phyloP scores from a whole-genome alignment of 2,113 vertebrate species.

The Glaucidium brasilianum region DNA sequence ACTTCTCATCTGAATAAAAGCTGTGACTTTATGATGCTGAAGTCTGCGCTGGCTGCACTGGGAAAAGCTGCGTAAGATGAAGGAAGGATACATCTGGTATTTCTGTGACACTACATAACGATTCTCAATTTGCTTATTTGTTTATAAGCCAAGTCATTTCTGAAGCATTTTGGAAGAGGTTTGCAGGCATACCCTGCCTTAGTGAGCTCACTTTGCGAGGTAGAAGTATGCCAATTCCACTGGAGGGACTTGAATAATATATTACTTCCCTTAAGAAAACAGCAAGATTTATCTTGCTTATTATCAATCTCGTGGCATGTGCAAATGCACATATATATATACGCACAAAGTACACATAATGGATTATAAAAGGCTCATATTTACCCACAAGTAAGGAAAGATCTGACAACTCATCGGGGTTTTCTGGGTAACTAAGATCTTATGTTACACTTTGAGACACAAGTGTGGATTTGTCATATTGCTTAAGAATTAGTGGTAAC shows the following conservation, averaged over 20 bases:
- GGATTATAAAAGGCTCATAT: constrained; percentile 50
- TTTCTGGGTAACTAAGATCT: constrained; percentile 47
- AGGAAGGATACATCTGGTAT: not conserved
- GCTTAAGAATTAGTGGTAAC: constrained; percentile 62
- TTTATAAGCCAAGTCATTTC: not conserved
- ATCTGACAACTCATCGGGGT: constrained; percentile 28
- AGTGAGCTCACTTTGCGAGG: not conserved
- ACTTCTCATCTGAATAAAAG: not conserved
- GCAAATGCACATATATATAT: not conserved
- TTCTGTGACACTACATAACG: not conserved
- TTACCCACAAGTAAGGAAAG: constrained; percentile 37
- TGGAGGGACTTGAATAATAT: constrained; percentile 39
- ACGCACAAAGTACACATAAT: not conserved
- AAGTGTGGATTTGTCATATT: constrained; percentile 62
- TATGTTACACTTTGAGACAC: constrained; percentile 38
- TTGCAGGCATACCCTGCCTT: not conserved
- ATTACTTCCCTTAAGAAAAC: constrained; percentile 44
- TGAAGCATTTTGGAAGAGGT: constrained; percentile 7
- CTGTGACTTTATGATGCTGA: not conserved
- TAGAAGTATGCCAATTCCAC: constrained; percentile 38
- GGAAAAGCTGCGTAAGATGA: not conserved
- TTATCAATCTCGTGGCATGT: constrained; percentile 43
- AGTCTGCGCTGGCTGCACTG: not conserved
- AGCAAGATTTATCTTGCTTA: constrained; percentile 52
- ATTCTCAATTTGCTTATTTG: not conserved